Conservation (phyloP, 2,797 vertebrate species). For the Clarias laeviceps region DNA sequence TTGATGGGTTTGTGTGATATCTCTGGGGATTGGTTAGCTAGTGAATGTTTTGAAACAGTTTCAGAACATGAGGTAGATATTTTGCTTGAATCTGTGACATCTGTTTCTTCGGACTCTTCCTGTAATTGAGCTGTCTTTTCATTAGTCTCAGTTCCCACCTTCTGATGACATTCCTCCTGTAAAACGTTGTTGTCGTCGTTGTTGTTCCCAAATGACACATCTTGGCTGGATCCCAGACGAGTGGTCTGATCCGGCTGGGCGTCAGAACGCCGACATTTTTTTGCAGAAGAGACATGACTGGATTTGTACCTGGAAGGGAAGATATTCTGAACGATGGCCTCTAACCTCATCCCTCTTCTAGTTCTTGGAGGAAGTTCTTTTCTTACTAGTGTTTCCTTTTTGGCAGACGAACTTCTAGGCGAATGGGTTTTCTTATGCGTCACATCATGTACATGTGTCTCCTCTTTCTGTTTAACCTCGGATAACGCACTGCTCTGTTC, state of each 20-base stretch:
- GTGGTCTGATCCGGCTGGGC: slow-evolving; percentile 27
- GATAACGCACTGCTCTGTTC: slow-evolving; percentile 60
- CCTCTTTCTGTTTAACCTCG: slow-evolving; percentile 47
- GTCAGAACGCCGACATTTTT: slow-evolving; percentile 57
- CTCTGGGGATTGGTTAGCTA: slow-evolving; percentile 53
- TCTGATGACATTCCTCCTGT: slow-evolving; percentile 33
- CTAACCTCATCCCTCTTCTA: slow-evolving; percentile 71
- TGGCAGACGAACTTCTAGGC: slow-evolving; percentile 61
- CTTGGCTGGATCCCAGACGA: slow-evolving; percentile 24
- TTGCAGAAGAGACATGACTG: slow-evolving; percentile 59
- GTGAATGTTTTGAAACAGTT: slow-evolving; percentile 56
- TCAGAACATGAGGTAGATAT: slow-evolving; percentile 72
- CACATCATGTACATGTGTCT: slow-evolving; percentile 43
- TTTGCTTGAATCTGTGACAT: slow-evolving; percentile 58
- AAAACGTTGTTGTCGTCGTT: background rate
- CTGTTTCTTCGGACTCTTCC: slow-evolving; percentile 55
- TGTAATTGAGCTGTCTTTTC: slow-evolving; percentile 38
- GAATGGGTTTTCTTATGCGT: slow-evolving; percentile 49
- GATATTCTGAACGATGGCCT: slow-evolving; percentile 78
- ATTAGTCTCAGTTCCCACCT: slow-evolving; percentile 53
- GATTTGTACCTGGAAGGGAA: slow-evolving; percentile 71
- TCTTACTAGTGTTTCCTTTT: slow-evolving; percentile 61
- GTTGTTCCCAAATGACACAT: slow-evolving; percentile 23
- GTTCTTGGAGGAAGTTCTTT: slow-evolving; percentile 71
- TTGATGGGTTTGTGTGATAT: slow-evolving; percentile 7